phyloP scores from a whole-genome alignment of 2,797 vertebrate genomes.

The Rhinichthys osculus region DNA sequence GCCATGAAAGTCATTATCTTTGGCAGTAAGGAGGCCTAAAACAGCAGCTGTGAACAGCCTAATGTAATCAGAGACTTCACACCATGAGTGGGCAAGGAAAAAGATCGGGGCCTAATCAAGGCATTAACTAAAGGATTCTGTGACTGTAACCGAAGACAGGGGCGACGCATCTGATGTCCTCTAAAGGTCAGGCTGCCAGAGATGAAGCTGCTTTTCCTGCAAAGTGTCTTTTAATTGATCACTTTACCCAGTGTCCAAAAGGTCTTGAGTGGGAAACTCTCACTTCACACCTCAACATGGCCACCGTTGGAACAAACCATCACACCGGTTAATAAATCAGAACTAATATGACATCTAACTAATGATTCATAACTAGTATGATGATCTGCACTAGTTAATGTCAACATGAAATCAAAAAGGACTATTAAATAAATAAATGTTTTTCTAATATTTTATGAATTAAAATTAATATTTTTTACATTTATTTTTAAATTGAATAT shows the following conservation, averaged over 20 bases:
- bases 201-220: constrained; percentile 64
- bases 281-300: constrained; percentile 50
- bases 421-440: neutral
- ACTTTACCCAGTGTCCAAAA: constrained; percentile 39
- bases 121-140: constrained; percentile 81
- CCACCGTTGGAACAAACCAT: neutral
- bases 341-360: neutral
- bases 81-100: constrained; percentile 73
- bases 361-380: neutral
- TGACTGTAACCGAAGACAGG: constrained; percentile 78
- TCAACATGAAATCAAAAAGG: neutral
- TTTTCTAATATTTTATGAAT: neutral
- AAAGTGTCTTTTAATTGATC: constrained; percentile 58
- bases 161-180: constrained; percentile 69
- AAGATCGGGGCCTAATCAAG: constrained; percentile 77
- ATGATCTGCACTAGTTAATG: neutral
- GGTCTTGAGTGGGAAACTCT: constrained; percentile 59
- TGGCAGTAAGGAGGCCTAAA: constrained; percentile 28
- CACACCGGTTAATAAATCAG: neutral
- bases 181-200: constrained; percentile 76
- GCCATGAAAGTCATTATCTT: constrained; percentile 49
- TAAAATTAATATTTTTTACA: neutral
- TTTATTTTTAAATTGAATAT: neutral
- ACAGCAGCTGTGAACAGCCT: constrained; percentile 62
- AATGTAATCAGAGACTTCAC: constrained; percentile 76